Base-by-base conservation (phyloP, 2,888 invertebrate species). In the Brachycybe producta region DNA sequence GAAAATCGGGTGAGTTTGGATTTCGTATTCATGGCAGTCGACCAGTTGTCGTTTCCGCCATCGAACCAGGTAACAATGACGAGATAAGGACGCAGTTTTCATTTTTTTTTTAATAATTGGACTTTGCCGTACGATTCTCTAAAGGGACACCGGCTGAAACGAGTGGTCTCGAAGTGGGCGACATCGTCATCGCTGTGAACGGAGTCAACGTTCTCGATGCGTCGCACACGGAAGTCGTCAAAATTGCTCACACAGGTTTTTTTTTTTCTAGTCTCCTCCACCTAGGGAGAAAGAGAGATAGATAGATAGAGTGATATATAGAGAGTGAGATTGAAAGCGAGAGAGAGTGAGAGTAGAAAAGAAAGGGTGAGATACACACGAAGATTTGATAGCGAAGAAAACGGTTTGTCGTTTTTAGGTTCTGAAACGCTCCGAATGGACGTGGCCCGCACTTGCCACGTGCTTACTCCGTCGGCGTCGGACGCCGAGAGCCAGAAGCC, bases 31-130 rank as follows among this genome's bases (percentile, higher is more conserved):
- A 92, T 61, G 92, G 92, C 24, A 87, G 88, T 52, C 85, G 87
- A 62, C 94, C 94, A 1, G 91, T 92, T n/a, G 88, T 92, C 13
- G 90, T 94, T 26, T 91, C 92, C 3, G 88, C 88, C 19, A 90
- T 94, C 58, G 92, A 92, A 69, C 83, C 85, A 30, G 88, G 68
- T 67, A 54, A 55, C 55, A 49, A 28, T 15, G 11, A 2, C 11
- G 34, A 4, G 5, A 41, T 21, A 15, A 5, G 11, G 8, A 41
- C 24, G 41, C 8, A 8, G 23, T 8, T 17, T 41, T 24, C 8
- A 23, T 11, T 5, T 27, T 21, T 21, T 11, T 41, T 21, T 41
- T 24, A 15, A 7, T 38, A 38, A 38, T 8, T 13, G 38, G 11
- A 8, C 17, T 15, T 13, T 13, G 34, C 38, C 17, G n/a, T n/a